A percentile compares a stretch with the other conserved stretches of the same genome.
Evolutionary conservation across 2,113 vertebrate species (phyloP).

Genomic region (Coregonus clupeaformis): DNA sequence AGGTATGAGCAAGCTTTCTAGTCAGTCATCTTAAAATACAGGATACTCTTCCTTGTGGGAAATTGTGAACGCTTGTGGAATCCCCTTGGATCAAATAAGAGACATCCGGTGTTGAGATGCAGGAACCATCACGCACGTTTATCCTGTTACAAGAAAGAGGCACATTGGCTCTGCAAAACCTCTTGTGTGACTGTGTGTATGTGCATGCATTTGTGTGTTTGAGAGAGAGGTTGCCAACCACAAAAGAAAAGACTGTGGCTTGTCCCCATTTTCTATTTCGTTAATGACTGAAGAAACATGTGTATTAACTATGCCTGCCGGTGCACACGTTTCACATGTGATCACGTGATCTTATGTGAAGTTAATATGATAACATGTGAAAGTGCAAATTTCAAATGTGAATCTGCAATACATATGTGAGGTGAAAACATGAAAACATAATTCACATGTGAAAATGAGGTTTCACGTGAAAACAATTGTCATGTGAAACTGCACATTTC

Average conservation of each 20-base stretch:
- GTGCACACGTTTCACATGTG: no score
- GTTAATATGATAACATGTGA: no score
- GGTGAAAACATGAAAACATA: no score
- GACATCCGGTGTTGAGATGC: no score
- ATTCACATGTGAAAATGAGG: no score
- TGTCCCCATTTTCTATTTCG: neutral
- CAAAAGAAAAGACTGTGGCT: neutral
- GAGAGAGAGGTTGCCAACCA: constrained; percentile 2
- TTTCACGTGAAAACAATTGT: no score
- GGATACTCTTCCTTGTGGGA: neutral
- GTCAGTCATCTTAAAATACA: neutral
- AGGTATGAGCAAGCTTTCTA: constrained; percentile 10
- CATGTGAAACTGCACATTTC: no score
- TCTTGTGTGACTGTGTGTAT: neutral
- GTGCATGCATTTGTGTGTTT: neutral
- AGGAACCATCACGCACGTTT: neutral
- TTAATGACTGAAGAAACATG: neutral
- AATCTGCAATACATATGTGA: no score
- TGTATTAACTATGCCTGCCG: neutral
- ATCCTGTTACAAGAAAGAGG: neutral
- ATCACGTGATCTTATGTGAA: no score
- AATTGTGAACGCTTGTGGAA: neutral
- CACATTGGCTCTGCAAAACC: no score
- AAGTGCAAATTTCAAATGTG: no score
- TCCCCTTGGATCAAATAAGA: neutral